Percentiles rank a stretch among this genome's conserved stretches.
Conservation (phyloP, 2,797 vertebrate species). For the Thamnophis elegans region DNA sequence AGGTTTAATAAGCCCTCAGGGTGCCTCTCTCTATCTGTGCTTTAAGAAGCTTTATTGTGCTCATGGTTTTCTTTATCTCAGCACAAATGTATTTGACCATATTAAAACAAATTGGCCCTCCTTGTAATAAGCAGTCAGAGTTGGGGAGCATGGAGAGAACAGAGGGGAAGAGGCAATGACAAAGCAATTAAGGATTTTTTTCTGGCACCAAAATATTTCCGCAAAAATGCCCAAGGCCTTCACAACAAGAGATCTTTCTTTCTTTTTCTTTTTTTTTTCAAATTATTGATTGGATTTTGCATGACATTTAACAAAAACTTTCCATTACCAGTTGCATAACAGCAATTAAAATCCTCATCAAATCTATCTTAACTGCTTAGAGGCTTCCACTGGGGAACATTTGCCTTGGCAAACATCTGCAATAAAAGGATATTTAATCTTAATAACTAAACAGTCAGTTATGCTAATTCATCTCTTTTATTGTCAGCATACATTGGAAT, state of each 20-base stretch:
- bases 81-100: background rate
- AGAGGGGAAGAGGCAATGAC: background rate
- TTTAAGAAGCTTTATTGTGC: conserved; percentile 5
- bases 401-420: conserved; percentile 74
- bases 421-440: conserved; percentile 75
- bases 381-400: conserved; percentile 71
- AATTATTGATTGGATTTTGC: conserved; percentile 56
- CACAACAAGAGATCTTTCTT: conserved; percentile 38
- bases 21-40: background rate
- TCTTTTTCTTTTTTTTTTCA: conserved; percentile 50
- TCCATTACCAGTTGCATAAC: conserved; percentile 69
- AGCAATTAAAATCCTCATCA: conserved; percentile 77
- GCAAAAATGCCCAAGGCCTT: conserved; percentile 46
- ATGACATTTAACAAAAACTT: conserved; percentile 70
- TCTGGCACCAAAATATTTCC: conserved; percentile 21
- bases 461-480: conserved; percentile 70
- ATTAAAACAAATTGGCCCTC: conserved; percentile 27
- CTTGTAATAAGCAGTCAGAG: conserved; percentile 4
- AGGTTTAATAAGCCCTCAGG: background rate
- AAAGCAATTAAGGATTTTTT: background rate
- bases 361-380: conserved; percentile 73
- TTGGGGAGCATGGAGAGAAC: background rate
- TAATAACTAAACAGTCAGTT: conserved; percentile 71
- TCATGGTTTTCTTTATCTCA: conserved; percentile 3
- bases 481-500: conserved; percentile 67